These are phyloP conservation scores for Rhaphigaster nebulosa DNA, from an alignment of 2,888 invertebrate species.

Conservation along the genomic window DNA sequence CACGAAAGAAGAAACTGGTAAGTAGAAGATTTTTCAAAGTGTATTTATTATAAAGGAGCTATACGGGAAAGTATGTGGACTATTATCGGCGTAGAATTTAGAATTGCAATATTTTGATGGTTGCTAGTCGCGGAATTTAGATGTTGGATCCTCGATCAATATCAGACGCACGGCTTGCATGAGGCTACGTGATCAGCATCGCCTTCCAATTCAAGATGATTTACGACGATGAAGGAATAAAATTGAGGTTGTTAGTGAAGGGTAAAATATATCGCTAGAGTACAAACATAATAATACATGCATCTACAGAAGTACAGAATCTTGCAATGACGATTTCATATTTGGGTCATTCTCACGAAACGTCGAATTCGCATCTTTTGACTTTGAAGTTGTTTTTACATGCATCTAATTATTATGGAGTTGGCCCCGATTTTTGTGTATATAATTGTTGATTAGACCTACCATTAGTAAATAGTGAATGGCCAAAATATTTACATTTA, in stretches of 20 bases:
- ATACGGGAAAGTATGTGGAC: neutral
- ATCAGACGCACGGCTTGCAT: conserved; percentile 7
- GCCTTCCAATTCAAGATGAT: neutral
- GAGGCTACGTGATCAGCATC: conserved; percentile 13
- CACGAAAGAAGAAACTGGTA: too few relatives aligned
- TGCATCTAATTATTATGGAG: too few relatives aligned
- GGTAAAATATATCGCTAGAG: neutral
- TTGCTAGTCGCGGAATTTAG: neutral
- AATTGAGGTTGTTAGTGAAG: conserved; percentile 7
- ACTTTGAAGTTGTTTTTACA: too few relatives aligned
- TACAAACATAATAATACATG: neutral
- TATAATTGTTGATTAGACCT: too few relatives aligned
- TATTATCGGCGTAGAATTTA: neutral
- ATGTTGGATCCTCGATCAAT: neutral
- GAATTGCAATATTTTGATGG: neutral
- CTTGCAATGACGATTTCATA: neutral
- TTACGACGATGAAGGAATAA: conserved; percentile 15
- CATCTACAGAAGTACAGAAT: neutral
- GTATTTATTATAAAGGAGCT: neutral
- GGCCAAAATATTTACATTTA: too few relatives aligned
- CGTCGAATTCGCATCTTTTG: too few relatives aligned
- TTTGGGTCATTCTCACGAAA: too few relatives aligned
- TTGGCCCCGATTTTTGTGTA: too few relatives aligned
- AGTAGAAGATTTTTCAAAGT: neutral
- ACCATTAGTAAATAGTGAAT: too few relatives aligned